Evolutionary conservation across 2,888 invertebrate species (phyloP).

Genomic region (Lucinisca nassula): DNA sequence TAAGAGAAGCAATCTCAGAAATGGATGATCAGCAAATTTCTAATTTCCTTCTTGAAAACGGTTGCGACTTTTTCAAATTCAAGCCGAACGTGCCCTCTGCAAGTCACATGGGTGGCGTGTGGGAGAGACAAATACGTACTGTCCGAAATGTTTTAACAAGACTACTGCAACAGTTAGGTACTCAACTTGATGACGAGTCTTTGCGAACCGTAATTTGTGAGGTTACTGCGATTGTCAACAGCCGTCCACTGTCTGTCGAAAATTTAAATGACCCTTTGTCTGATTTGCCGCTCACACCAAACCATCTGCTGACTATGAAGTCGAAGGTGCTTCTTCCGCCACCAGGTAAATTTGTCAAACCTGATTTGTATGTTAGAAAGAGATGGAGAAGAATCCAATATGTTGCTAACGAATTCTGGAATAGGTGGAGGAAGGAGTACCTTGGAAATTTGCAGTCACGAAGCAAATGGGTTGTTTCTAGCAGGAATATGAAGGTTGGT

Average conservation of each 20-base stretch:
- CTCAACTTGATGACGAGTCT: slow-evolving; percentile 45
- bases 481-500: background rate
- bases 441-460: background rate
- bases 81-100: slow-evolving; percentile 71
- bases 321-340: slow-evolving; percentile 36
- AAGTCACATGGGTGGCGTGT: slow-evolving; percentile 75
- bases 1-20: slow-evolving; percentile 13
- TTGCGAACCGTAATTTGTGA: slow-evolving; percentile 64
- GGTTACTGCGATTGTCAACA: slow-evolving; percentile 6
- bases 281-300: slow-evolving; percentile 26
- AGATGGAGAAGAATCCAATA: slow-evolving; percentile 7
- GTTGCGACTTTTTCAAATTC: slow-evolving; percentile 31
- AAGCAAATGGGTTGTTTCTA: background rate
- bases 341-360: slow-evolving; percentile 48
- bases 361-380: slow-evolving; percentile 47
- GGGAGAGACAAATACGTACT: slow-evolving; percentile 75
- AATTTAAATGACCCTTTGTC: slow-evolving; percentile 29
- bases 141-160: slow-evolving; percentile 63
- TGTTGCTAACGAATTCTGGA: background rate
- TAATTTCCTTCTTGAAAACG: slow-evolving; percentile 12
- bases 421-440: background rate
- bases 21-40: slow-evolving; percentile 12
- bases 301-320: slow-evolving; percentile 15
- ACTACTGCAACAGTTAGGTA: slow-evolving; percentile 29
- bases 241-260: slow-evolving; percentile 54